These are phyloP conservation scores for Dromaius novaehollandiae DNA, from an alignment of 2,113 vertebrate genomes.

Conservation along the genomic window DNA sequence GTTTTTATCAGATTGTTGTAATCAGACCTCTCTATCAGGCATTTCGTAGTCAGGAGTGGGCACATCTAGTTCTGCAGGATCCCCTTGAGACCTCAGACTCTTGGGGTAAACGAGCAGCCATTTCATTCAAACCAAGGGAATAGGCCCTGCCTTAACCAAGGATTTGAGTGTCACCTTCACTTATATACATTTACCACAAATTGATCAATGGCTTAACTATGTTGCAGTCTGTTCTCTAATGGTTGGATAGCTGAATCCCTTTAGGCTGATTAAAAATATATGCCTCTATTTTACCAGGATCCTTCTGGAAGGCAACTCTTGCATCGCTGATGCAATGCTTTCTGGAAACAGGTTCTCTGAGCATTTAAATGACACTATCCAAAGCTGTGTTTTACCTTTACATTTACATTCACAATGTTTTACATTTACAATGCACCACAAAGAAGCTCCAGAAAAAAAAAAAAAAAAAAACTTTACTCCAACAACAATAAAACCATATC, in stretches of 20 bases:
- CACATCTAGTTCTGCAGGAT: neutral
- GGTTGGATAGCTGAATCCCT: neutral
- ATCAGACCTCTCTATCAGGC: neutral
- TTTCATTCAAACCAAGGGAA: neutral
- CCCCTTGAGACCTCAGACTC: neutral
- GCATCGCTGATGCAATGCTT: neutral
- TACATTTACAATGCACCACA: neutral
- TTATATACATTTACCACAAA: neutral
- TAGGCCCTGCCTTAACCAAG: neutral
- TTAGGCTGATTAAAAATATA: neutral
- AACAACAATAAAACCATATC: neutral
- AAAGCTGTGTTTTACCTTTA: neutral
- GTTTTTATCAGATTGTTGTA: neutral
- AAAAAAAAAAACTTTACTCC: neutral
- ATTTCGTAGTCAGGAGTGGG: neutral
- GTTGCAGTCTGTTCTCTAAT: neutral
- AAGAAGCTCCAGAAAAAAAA: neutral
- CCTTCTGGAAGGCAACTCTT: neutral
- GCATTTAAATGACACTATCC: neutral
- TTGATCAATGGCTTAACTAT: neutral
- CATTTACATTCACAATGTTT: neutral
- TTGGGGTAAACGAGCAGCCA: neutral
- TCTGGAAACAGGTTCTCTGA: neutral
- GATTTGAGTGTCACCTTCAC: neutral
- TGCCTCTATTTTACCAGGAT: neutral